Conservation (phyloP, 2,113 vertebrate genomes). For the Malaclemys terrapin region DNA sequence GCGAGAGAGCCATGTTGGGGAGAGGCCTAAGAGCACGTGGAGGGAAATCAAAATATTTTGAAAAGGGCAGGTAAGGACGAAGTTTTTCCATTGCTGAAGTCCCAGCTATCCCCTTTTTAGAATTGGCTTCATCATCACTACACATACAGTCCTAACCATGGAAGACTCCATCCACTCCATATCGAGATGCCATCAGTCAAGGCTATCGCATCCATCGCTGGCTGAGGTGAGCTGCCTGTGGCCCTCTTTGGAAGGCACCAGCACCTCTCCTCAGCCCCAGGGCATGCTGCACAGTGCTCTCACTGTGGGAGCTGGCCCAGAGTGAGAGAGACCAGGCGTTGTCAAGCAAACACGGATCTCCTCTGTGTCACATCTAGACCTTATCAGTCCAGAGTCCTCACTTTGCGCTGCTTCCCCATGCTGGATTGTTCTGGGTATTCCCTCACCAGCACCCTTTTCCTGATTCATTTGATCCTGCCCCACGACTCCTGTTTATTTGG, state of each 20-base stretch:
- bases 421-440: not conserved
- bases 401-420: not conserved
- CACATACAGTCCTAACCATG: fast-evolving
- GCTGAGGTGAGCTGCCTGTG: not conserved
- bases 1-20: not conserved
- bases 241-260: not conserved
- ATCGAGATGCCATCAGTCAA: no score
- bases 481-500: not conserved
- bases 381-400: not conserved
- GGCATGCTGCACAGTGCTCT: not conserved
- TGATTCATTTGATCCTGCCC: not conserved
- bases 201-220: no score
- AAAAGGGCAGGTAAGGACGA: not conserved
- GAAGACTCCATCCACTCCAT: no score
- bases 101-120: not conserved
- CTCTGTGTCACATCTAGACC: fast-evolving
- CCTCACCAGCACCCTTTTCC: not conserved
- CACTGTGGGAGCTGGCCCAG: not conserved
- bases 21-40: not conserved
- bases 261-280: not conserved
- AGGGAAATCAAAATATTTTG: not conserved
- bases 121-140: not conserved
- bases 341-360: not conserved
- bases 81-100: not conserved
- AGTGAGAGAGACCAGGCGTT: not conserved